Base-by-base conservation (phyloP, 2,113 vertebrate genomes). In the Chaetops frenatus region DNA sequence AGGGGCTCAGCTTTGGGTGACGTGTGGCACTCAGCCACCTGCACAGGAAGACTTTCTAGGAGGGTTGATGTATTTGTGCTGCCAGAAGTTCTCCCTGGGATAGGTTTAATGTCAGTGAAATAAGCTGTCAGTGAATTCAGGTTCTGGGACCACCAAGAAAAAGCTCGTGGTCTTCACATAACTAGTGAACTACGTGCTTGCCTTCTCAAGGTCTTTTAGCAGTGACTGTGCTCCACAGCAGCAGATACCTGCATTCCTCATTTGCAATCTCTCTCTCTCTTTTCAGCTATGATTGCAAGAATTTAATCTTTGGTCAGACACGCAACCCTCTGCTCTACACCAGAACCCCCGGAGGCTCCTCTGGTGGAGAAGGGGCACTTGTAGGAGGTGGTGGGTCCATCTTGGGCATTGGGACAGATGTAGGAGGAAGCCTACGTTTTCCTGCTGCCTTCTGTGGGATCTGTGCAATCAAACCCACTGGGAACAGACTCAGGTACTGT, bases 401-500 rank as follows among this genome's bases (percentile, higher is more conserved):
- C 8, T 48, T 98, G 94, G 98, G 98, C 88, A 72, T 98, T 77
- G 98, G 98, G 38, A 98, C 97, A 0, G 98, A 98, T 82, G 67
- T 98, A 21, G 98, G 96, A 88, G 98, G 98, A 67, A 98, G 98
- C 60, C 96, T 98, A 15, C 98, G 98, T 70, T 96, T 98, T 17
- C 98, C 98, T 4, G 97, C 98, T 62, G 91, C 97, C 47, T 98
- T 98, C 95, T 98, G 98, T 82, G 98, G 98, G 79, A 81, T 98
- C 95, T 98, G 98, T 38, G 94, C 98, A 3, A 88, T 98, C 88
- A 98, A 98, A 95, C 95, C 98, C 61, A 98, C 98, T 0, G 94
- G 90, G 20, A 96, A 96, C 67, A 97, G 98, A 40, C 87, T 98
- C 95, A 98, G 98, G 98, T 98, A 97, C 47, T 42, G 48, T 12